Percentiles rank a stretch among this genome's conserved stretches.
Conservation (phyloP, 2,888 invertebrate species). For the Drosophila mimica region DNA sequence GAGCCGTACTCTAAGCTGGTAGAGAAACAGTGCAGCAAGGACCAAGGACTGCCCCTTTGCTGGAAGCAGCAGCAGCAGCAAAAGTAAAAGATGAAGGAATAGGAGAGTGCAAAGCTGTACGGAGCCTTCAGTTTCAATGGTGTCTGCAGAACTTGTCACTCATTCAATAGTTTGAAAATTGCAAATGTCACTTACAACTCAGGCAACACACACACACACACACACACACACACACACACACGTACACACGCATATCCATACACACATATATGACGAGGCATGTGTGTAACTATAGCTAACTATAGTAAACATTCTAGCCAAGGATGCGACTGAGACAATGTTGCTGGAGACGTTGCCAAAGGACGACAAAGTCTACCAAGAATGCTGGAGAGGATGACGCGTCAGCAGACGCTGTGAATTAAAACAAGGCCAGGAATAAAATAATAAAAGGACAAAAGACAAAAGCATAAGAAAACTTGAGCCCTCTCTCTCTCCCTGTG, state of each 20-base stretch:
- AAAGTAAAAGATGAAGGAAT: constrained; percentile 27
- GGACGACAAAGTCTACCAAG: constrained; percentile 66
- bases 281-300: constrained; percentile 45
- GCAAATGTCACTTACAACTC: constrained; percentile 83
- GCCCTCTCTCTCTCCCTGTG: constrained; percentile 23
- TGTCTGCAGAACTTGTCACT: constrained; percentile 84
- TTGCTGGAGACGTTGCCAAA: constrained; percentile 69
- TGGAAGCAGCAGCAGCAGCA: constrained; percentile 1
- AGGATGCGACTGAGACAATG: constrained; percentile 75
- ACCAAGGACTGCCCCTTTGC: constrained; percentile 39
- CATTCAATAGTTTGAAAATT: constrained; percentile 84
- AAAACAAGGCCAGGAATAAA: constrained; percentile 82
- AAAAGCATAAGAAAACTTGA: constrained; percentile 80
- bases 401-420: constrained; percentile 79
- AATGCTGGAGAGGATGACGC: constrained; percentile 69
- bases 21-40: constrained; percentile 24
- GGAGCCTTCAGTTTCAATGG: constrained; percentile 82
- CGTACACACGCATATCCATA: no score
- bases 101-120: constrained; percentile 38
- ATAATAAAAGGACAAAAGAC: constrained; percentile 82
- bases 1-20: constrained; percentile 5
- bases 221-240: constrained; percentile 16
- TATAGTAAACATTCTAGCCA: constrained; percentile 66
- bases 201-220: constrained; percentile 49
- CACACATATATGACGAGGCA: constrained; percentile 8